phyloP scores from a whole-genome alignment of 1,140 invertebrate species.

The Drosophila pseudoobscura region DNA sequence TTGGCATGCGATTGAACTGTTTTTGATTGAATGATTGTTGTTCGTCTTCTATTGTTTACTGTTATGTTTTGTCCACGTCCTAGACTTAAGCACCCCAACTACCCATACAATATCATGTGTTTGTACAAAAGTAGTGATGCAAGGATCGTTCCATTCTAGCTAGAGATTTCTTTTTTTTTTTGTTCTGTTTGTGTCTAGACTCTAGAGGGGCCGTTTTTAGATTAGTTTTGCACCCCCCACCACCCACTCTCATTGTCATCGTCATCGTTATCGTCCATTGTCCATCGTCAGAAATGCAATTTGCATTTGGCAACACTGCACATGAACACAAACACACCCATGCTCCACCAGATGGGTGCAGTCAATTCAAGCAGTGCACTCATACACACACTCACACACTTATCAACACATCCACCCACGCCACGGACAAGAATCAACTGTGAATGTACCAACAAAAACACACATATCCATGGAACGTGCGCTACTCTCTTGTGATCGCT shows the following conservation, averaged over 20 bases:
- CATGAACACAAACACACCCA: conserved; percentile 44
- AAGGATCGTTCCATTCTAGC: conserved; percentile 25
- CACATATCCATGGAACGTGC: conserved; percentile 41
- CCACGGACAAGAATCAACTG: not conserved
- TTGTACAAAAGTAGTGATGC: conserved; percentile 18
- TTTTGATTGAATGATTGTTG: not conserved
- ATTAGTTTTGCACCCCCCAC: conserved; percentile 47
- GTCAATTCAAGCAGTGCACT: conserved; percentile 2
- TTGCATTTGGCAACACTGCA: conserved; percentile 35
- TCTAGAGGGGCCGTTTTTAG: conserved; percentile 47
- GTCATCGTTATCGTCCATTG: conserved; percentile 21
- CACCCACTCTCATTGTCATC: conserved; percentile 11
- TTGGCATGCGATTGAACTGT: conserved; percentile 30
- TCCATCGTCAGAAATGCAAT: conserved; percentile 36
- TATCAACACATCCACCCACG: not conserved
- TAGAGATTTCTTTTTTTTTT: conserved; percentile 14
- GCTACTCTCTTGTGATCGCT: conserved; percentile 25
- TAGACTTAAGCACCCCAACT: conserved; percentile 64
- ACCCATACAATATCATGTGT: conserved; percentile 12
- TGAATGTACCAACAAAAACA: conserved; percentile 7
- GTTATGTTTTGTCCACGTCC: conserved; percentile 47
- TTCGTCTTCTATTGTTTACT: conserved; percentile 3
- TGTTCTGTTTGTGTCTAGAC: conserved; percentile 37
- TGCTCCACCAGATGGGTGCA: conserved; percentile 7
- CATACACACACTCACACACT: not conserved